A percentile compares a stretch with the other conserved stretches of the same genome.
These are phyloP conservation scores for Eulemur rufifrons DNA, from an alignment of 2,113 vertebrate species.

Conservation along the genomic window DNA sequence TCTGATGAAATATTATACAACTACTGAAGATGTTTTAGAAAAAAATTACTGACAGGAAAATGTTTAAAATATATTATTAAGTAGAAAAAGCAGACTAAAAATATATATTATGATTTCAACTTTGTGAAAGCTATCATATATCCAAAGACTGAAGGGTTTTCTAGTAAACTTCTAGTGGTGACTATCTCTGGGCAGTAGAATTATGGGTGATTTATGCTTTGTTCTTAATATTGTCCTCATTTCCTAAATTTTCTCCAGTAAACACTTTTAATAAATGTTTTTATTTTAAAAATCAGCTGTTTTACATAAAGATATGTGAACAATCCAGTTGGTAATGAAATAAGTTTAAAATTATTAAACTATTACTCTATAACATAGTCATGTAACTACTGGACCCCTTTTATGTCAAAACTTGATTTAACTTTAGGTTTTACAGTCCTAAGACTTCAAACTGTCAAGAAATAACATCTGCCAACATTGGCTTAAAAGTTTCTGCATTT, in stretches of 20 bases:
- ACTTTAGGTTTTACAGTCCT: background rate
- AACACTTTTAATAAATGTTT: background rate
- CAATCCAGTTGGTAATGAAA: background rate
- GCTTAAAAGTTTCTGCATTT: background rate
- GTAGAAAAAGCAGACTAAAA: background rate
- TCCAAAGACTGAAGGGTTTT: background rate
- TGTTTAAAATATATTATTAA: background rate
- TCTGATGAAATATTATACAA: background rate
- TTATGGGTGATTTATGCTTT: background rate
- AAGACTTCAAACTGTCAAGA: background rate
- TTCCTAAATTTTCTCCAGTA: conserved; percentile 5
- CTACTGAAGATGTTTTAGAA: background rate
- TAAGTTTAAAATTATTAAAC: background rate
- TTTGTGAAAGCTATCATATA: background rate
- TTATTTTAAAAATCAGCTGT: conserved; percentile 1
- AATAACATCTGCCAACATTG: background rate
- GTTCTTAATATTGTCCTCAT: background rate
- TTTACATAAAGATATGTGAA: background rate
- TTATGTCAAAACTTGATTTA: background rate
- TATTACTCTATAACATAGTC: background rate
- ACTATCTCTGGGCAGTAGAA: background rate
- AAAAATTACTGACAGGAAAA: background rate
- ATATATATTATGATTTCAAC: background rate
- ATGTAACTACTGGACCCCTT: background rate
- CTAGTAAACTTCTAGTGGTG: background rate